Base-by-base conservation (phyloP, 1,140 invertebrate species). In the Brachionus angularis region DNA sequence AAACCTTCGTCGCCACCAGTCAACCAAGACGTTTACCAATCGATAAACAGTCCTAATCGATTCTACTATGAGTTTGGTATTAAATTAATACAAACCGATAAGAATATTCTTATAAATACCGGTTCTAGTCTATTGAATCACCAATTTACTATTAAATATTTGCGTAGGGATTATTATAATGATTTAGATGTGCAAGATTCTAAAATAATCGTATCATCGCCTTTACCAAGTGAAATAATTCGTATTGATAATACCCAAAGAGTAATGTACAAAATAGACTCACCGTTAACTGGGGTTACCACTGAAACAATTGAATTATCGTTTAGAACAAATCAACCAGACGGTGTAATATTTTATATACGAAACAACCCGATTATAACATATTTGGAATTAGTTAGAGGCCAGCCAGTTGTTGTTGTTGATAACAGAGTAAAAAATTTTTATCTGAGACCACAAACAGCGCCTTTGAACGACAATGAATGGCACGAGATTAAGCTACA, bases 261-360 rank as follows among this genome's bases (percentile, higher is more conserved):
- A 29, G 62, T 67, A 18, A 67, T 67, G 62, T 67, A 67, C 31
- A 67, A 67, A 47, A 67, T 67, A 46, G 62, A 67, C 31, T 47
- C 39, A 25, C 62, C 62, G 5, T 36, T 67, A 23, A 67, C 44
- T 21, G 27, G 47, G 21, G 62, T 67, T n/a, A 67, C 27, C 29
- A 34, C 42, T 25, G 62, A 67, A 12, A 67, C 62, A 14, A 67
- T 67, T 36, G 62, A 67, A 23, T n/a, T 67, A 3, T 46, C 62
- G 31, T 67, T 67, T 29, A 33, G 47, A 31, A 67, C 62, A 23
- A 67, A 10, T 33, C 42, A 47, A 34, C n/a, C 62, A 16, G 62
- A 67, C 25, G 47, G 62, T 12, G 62, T 67, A 0, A 33, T 67
- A 5, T 67, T 67, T 10, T 67, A 67, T 27, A 67, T 67, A 7